Percentiles rank a stretch among this genome's conserved stretches.
Conservation (phyloP, 1,140 invertebrate genomes). For the Ips nitidus region DNA sequence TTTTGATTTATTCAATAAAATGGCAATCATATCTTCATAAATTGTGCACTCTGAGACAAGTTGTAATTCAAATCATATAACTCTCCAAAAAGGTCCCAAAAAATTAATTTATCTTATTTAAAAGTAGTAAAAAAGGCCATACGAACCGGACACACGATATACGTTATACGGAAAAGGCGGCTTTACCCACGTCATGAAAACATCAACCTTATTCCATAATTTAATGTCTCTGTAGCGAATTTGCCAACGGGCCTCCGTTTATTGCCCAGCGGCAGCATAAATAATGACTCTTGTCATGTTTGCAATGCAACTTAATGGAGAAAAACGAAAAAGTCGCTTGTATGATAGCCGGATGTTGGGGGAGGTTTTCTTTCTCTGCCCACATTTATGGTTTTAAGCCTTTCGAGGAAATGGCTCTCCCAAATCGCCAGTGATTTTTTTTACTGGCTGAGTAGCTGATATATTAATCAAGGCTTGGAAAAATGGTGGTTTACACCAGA, state of each 20-base stretch:
- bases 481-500: too few relatives aligned
- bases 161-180: not conserved
- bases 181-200: conserved; percentile 3
- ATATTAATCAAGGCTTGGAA: too few relatives aligned
- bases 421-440: too few relatives aligned
- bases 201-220: conserved; percentile 15
- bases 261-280: conserved; percentile 11
- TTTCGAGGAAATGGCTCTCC: too few relatives aligned
- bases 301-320: not conserved
- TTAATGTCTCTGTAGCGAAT: conserved; percentile 14
- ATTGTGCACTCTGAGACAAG: too few relatives aligned
- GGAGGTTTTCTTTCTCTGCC: too few relatives aligned
- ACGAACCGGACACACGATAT: not conserved
- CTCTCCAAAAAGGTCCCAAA: not conserved
- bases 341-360: too few relatives aligned
- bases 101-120: not conserved
- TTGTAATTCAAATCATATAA: too few relatives aligned
- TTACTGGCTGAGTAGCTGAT: too few relatives aligned
- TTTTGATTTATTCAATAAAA: too few relatives aligned
- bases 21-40: too few relatives aligned
- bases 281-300: conserved; percentile 17
- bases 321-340: not conserved
- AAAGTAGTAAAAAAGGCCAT: not conserved
- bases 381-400: too few relatives aligned
- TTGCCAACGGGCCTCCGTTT: conserved; percentile 7